Conservation (phyloP, 2,797 vertebrate species). For the Etheostoma nigrum region DNA sequence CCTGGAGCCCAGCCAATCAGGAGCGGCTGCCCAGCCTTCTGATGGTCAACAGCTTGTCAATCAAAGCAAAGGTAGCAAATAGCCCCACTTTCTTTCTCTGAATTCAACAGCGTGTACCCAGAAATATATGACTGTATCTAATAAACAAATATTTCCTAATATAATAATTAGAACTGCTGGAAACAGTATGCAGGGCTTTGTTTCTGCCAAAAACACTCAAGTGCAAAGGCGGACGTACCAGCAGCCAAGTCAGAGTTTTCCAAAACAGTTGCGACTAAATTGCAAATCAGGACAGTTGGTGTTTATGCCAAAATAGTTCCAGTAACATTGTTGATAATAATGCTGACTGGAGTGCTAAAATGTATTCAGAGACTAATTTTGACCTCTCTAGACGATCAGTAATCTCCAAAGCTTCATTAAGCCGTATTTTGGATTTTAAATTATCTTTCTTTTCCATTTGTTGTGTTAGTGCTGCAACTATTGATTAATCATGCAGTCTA, state of each 20-base stretch:
- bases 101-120: neutral
- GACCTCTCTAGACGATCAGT: neutral
- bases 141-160: slow-evolving; percentile 29
- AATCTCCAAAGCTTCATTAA: neutral
- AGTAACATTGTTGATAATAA: slow-evolving; percentile 56
- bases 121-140: neutral
- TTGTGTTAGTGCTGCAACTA: neutral
- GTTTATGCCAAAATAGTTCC: slow-evolving; percentile 58
- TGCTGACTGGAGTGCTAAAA: slow-evolving; percentile 32
- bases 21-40: slow-evolving; percentile 87
- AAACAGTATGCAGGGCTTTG: slow-evolving; percentile 25
- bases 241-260: slow-evolving; percentile 64
- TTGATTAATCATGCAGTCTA: neutral
- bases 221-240: slow-evolving; percentile 38
- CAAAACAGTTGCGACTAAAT: slow-evolving; percentile 63
- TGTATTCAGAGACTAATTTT: slow-evolving; percentile 33
- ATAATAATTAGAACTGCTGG: slow-evolving; percentile 40
- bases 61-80: slow-evolving; percentile 90
- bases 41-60: slow-evolving; percentile 91
- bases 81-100: slow-evolving; percentile 21
- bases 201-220: slow-evolving; percentile 59
- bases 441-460: neutral
- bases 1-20: slow-evolving; percentile 93
- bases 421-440: too few relatives aligned
- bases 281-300: slow-evolving; percentile 64